Evolutionary conservation across 1,140 invertebrate species (phyloP).

Genomic region (Brachionus rotundiformis): DNA sequence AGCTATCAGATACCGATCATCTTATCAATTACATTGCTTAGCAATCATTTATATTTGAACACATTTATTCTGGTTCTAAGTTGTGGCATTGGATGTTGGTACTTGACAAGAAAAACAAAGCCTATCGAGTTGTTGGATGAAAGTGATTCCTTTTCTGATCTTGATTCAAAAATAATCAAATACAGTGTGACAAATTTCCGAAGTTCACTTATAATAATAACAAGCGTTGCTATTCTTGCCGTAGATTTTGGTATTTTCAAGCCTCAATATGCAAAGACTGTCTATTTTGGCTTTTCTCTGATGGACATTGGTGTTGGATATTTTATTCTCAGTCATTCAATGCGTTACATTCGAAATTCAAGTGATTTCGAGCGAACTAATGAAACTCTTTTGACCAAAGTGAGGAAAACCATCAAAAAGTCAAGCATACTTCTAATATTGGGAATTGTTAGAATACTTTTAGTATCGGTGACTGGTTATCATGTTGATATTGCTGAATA

Average conservation of each 20-base stretch:
- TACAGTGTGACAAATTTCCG: not conserved
- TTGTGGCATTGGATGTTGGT: not conserved
- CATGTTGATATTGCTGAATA: not conserved
- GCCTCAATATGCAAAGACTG: constrained; percentile 73
- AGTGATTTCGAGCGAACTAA: not conserved
- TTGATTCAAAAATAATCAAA: not conserved
- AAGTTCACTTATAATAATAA: constrained; percentile 13
- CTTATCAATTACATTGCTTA: not conserved
- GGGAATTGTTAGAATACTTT: not conserved
- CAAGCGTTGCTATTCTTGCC: constrained; percentile 36
- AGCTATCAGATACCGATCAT: not conserved
- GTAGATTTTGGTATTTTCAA: constrained; percentile 22
- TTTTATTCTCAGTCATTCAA: constrained; percentile 81
- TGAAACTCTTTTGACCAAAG: not conserved
- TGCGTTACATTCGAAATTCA: constrained; percentile 59
- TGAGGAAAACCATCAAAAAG: not conserved
- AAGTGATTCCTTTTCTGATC: not conserved
- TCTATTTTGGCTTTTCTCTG: constrained; percentile 80
- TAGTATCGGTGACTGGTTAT: not conserved
- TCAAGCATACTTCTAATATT: not conserved
- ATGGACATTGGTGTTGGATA: constrained; percentile 93
- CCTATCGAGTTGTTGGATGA: not conserved
- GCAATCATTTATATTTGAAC: not conserved
- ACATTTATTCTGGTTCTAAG: not conserved
- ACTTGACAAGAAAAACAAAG: not conserved